phyloP scores from a whole-genome alignment of 2,797 vertebrate genomes.

The Hybognathus amarus region DNA sequence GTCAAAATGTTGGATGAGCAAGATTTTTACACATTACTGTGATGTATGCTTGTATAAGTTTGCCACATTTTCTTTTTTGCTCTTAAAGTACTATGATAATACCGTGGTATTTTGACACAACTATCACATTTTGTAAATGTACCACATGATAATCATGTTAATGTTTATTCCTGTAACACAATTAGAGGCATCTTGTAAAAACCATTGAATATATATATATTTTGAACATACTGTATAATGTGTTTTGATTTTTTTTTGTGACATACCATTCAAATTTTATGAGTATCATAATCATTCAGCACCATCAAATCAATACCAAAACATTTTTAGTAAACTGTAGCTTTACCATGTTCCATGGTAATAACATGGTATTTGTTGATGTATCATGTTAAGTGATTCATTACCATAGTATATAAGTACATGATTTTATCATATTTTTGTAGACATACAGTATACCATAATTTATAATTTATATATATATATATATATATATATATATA shows the following conservation, averaged over 20 bases:
- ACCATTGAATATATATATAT: background rate
- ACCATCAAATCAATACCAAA: background rate
- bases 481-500: too few relatives aligned
- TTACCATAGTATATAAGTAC: background rate
- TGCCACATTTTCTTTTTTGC: background rate
- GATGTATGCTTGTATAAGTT: background rate
- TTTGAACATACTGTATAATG: background rate
- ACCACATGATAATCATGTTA: background rate
- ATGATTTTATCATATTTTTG: background rate
- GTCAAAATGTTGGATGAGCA: background rate
- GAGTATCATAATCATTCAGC: background rate
- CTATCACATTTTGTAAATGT: background rate
- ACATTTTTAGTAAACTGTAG: background rate
- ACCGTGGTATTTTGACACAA: background rate
- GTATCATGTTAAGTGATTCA: background rate
- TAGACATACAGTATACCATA: too few relatives aligned
- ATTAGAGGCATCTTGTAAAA: background rate
- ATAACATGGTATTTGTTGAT: background rate
- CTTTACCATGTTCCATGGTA: background rate
- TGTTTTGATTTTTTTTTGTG: background rate
- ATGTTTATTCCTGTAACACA: background rate
- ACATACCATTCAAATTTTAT: background rate
- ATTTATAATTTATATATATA: too few relatives aligned
- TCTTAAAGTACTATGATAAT: background rate
- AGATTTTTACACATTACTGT: background rate